A percentile compares a stretch with the other conserved stretches of the same genome.
phyloP scores from a whole-genome alignment of 1,140 invertebrate species.

The Ericerus pela region DNA sequence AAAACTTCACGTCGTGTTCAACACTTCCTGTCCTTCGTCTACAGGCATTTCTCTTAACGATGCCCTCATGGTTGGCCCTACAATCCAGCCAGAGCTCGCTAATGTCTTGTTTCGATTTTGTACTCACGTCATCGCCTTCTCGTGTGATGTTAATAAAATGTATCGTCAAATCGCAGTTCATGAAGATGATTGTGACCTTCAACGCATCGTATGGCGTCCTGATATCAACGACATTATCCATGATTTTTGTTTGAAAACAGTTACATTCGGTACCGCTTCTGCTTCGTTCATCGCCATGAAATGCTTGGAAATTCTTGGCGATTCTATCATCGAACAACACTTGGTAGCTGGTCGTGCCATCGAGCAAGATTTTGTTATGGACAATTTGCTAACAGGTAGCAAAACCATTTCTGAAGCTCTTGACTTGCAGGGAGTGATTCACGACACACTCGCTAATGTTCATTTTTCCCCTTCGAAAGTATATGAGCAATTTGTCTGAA shows the following conservation, averaged over 20 bases:
- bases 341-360: not conserved
- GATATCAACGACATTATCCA: constrained; percentile 22
- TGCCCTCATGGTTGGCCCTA: constrained; percentile 13
- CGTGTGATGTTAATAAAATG: constrained; percentile 31
- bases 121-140: constrained; percentile 18
- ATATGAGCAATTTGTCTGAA: constrained; percentile 16
- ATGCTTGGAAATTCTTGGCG: constrained; percentile 20
- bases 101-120: constrained; percentile 22
- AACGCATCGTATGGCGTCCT: constrained; percentile 19
- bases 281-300: constrained; percentile 27
- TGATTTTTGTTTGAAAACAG: constrained; percentile 24
- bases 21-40: constrained; percentile 19
- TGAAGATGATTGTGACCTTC: constrained; percentile 22
- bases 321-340: not conserved
- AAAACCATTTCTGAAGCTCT: not conserved
- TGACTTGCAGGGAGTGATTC: not conserved
- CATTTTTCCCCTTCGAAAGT: constrained; percentile 15
- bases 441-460: not conserved
- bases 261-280: constrained; percentile 28
- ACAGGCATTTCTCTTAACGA: constrained; percentile 16
- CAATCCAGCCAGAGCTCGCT: constrained; percentile 20
- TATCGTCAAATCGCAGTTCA: constrained; percentile 26
- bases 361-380: not conserved
- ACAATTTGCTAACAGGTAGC: constrained; percentile 5
- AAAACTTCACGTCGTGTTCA: constrained; percentile 24